Percentiles rank a stretch among this genome's conserved stretches.
These are phyloP conservation scores for Stichopus chloronotus DNA, from an alignment of 35 echinoderm and acorn worm genomes.

Conservation along the genomic window DNA sequence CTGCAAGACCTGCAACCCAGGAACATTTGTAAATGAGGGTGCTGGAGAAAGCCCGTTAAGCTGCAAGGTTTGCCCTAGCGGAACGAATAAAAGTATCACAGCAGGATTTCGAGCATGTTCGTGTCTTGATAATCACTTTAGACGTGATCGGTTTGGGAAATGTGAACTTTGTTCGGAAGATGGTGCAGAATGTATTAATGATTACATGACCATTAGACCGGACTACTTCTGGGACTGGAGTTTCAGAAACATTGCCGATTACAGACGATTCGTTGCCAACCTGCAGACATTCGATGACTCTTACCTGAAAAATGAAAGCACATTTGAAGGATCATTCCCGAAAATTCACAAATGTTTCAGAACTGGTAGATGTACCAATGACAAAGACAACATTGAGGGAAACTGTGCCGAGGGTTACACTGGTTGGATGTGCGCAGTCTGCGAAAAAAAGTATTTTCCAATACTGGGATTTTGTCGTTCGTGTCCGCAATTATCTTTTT, in stretches of 20 bases:
- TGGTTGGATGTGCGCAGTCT: constrained; percentile 14
- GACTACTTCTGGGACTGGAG: constrained; percentile 14
- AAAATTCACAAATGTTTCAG: background rate
- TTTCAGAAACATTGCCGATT: background rate
- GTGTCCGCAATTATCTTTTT: background rate
- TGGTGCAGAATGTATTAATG: background rate
- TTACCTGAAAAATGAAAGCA: background rate
- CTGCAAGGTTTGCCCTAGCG: constrained; percentile 55
- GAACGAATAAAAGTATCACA: constrained; percentile 16
- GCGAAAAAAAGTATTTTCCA: background rate
- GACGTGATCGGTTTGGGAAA: constrained; percentile 31
- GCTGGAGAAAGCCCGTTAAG: background rate
- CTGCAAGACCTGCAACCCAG: constrained; percentile 50
- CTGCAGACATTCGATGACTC: background rate
- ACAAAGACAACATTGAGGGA: background rate
- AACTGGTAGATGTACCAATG: background rate
- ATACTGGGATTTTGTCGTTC: constrained; percentile 1
- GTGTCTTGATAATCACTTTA: constrained; percentile 30
- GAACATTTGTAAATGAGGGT: constrained; percentile 33
- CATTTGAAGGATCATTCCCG: background rate
- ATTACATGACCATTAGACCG: background rate
- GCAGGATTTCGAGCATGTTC: constrained; percentile 58
- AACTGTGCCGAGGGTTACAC: constrained; percentile 1
- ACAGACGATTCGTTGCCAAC: constrained; percentile 16
- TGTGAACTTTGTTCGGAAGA: constrained; percentile 4